Base-by-base conservation (phyloP, 2,113 vertebrate genomes). In the Larimichthys crocea region DNA sequence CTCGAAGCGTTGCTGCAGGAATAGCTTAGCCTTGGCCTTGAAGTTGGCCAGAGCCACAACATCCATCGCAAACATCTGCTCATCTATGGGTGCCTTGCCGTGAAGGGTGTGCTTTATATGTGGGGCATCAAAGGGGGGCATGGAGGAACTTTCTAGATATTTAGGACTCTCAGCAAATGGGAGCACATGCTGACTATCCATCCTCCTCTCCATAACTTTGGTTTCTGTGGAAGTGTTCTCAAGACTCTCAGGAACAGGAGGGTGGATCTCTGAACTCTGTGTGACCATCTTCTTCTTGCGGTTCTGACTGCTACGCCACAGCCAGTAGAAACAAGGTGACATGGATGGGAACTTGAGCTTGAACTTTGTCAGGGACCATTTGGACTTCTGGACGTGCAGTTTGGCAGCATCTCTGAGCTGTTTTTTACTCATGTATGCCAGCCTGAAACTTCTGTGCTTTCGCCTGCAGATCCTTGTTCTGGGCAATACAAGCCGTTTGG, bases 11-110 rank as follows among this genome's bases (percentile, higher is more conserved):
- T 95, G 96, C 93, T 99, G 98, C 89, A 99, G 90, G 86, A 99
- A 99, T 40, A 99, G 92, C 92, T 99, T 99, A 65, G 98, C 98
- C 88, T 98, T 97, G 50, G 97, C 97, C 94, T 99, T 99, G 92
- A 98, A 98, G 82, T 97, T 97, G 0, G 97, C 96, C 62, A 96
- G 92, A 24, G 96, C 94, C 0, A 98, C 96, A 56, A 97, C 95
- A 95, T 97, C 97, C 96, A 97, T 95, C 62, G 96, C 92, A 68
- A 97, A 96, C 92, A 96, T 92, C 24, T 85, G 94, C 86, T 94
- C 93, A 3, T 92, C 92, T n/a, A 76, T 60, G 50, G 91, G 86
- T 24, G 87, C 81, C 22, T 88, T 90, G n/a, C 86, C 82, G 0
- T 91, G 93, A 35, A 87, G 0, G 17, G 89, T 81, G 10, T 82